phyloP scores from a whole-genome alignment of 1,140 invertebrate species.

The Palaemon carinicauda region DNA sequence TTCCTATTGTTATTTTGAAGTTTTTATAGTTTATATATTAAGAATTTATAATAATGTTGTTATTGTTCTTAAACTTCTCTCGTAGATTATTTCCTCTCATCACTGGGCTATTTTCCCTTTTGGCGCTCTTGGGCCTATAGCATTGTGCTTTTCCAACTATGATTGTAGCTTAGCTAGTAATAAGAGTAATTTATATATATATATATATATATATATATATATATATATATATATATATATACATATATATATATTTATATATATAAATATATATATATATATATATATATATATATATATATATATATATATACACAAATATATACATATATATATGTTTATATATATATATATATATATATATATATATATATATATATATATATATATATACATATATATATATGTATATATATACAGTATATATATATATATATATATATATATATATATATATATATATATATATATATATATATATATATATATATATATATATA shows the following conservation, averaged over 20 bases:
- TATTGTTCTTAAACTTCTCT: too few species aligned
- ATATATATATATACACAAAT: neutral
- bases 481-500: neutral
- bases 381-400: constrained; percentile 5
- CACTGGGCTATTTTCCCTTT: too few species aligned
- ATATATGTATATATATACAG: neutral
- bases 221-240: constrained; percentile 9
- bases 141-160: too few species aligned
- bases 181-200: neutral
- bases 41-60: too few species aligned
- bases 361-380: constrained; percentile 9
- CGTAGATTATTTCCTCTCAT: too few species aligned
- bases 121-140: too few species aligned
- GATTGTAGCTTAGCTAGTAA: too few species aligned
- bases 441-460: constrained; percentile 7
- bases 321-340: neutral
- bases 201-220: constrained; percentile 9
- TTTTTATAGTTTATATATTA: too few species aligned
- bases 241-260: neutral
- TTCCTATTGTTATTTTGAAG: too few species aligned
- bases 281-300: constrained; percentile 9
- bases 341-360: neutral
- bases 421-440: neutral
- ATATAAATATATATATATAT: neutral
- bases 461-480: constrained; percentile 9